Base-by-base conservation (phyloP, 2,113 vertebrate genomes). In the Lepisosteus osseus region DNA sequence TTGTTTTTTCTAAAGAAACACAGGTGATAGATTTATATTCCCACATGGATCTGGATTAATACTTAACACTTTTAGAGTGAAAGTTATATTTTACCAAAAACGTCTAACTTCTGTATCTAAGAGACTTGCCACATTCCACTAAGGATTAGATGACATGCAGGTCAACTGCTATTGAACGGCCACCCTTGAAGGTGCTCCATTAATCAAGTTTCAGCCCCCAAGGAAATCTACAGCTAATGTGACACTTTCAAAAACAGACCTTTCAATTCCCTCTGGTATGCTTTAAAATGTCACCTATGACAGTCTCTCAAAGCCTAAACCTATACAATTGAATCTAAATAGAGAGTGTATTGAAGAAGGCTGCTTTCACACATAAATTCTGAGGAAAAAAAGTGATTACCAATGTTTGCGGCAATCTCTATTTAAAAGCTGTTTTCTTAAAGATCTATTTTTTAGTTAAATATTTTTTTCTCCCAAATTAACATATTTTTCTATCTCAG, bases 171-270 rank as follows among this genome's bases (percentile, higher is more conserved):
- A 59, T 59, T 59, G 57, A 59, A 51, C 5, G 54, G 54, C 54
- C 40, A 17, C 11, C n/a, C 51, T 56, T 59, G 63, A 42, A 61
- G 54, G 54, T 72, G 71, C 44, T 57, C 71, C 55, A 59, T 67
- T 72, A 67, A 72, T 67, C 71, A 67, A 67, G 70, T 67, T 67
- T 66, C 54, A 11, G 5, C 42, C 41, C 47, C 71, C 12, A 54
- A 66, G 54, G 47, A 64, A 72, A 55, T 45, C 8, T 59, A 7
- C 54, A 6, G 54, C 64, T 72, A 59, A 72, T 67, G 71, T 57
- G 54, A 72, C 71, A 67, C 71, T 72, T 72, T 11, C 40, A 63
- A 51, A 65, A 14, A 51, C 42, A 72, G 64, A 65, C 29, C 45
- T 63, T 72, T 44, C 9, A 40, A 54, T 8, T 44, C 47, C 13